Evolutionary conservation across 2,888 invertebrate species (phyloP), one percentile per base, ranked within the genome.

Genomic region (Thysanoteuthis rhombus): DNA sequence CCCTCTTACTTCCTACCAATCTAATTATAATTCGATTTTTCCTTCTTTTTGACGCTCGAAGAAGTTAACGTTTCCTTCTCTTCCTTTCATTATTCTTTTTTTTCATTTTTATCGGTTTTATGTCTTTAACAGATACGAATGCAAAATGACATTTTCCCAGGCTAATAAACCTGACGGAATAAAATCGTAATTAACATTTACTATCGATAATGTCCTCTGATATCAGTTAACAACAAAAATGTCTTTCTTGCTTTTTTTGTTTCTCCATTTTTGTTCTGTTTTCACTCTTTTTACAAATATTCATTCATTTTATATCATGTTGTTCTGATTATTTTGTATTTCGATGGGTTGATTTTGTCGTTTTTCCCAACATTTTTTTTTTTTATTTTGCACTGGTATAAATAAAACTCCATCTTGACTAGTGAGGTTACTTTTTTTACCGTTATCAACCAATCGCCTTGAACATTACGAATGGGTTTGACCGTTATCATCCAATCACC

Each of bases 281-380:
- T n/a, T 19, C 12, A 0, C 3, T 16, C 12, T 75, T 75, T 75
- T 4, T n/a, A 75, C 75, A 75, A 75, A 75, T 75, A 75, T 75
- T 75, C 75, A 75, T 75, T 75, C 75, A 75, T 75, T 75, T 52
- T 75, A 75, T 75, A n/a, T 75, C n/a, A 75, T 75, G 75, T n/a
- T 75, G 12, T 75, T 75, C 4, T n/a, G 75, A 75, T n/a, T 36
- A 75, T 75, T 75, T 75, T 75, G n/a, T 75, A 75, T 75, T 75
- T 75, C n/a, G n/a, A 12, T 75, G 36, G 75, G 4, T 75, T 75
- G 75, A n/a, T n/a, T 75, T 16, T 75, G 2, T 75, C 16, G 75
- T n/a, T 75, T 75, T 36, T 36, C n/a, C n/a, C 36, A 16, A n/a
- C n/a, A n/a, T n/a, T n/a, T n/a, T n/a, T n/a, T n/a, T n/a, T 75